Evolutionary conservation across 2,113 vertebrate species (phyloP).

Genomic region (Penelope pileata): DNA sequence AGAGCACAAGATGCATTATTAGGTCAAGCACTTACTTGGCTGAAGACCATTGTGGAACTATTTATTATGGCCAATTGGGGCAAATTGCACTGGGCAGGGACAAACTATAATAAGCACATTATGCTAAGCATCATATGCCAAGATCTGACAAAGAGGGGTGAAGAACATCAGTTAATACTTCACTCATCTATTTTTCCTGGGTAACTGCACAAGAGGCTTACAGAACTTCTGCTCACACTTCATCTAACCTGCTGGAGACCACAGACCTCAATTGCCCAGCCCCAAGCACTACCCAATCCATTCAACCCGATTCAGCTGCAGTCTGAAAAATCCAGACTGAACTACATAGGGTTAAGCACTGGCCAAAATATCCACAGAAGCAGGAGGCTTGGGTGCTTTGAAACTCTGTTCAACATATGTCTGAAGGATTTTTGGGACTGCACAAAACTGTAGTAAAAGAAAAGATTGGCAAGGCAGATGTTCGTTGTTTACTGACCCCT

Average conservation of each 20-base stretch:
- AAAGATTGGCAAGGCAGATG: constrained; percentile 75
- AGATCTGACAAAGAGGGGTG: constrained; percentile 16
- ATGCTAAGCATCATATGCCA: constrained; percentile 1
- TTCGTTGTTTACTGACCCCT: constrained; percentile 73
- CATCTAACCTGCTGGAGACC: neutral
- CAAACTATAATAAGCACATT: neutral
- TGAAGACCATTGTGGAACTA: constrained; percentile 26
- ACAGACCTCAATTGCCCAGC: neutral
- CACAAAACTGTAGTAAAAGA: constrained; percentile 43
- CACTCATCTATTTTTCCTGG: constrained; percentile 17
- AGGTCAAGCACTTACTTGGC: constrained; percentile 62
- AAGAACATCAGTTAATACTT: constrained; percentile 42
- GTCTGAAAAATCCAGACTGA: constrained; percentile 45
- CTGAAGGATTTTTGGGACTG: constrained; percentile 70
- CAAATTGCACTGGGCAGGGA: constrained; percentile 14
- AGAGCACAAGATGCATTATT: constrained; percentile 41
- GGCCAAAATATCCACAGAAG: constrained; percentile 69
- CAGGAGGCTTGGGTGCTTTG: constrained; percentile 67
- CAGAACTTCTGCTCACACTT: neutral
- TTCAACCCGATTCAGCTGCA: neutral
- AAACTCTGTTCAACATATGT: constrained; percentile 74
- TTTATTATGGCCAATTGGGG: constrained; percentile 43
- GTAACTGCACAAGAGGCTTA: neutral
- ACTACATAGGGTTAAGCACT: constrained; percentile 65
- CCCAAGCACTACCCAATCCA: neutral